Evolutionary conservation across 1,140 invertebrate genomes (phyloP), one percentile per base, ranked within the genome.

Genomic region (Penaeus indicus): DNA sequence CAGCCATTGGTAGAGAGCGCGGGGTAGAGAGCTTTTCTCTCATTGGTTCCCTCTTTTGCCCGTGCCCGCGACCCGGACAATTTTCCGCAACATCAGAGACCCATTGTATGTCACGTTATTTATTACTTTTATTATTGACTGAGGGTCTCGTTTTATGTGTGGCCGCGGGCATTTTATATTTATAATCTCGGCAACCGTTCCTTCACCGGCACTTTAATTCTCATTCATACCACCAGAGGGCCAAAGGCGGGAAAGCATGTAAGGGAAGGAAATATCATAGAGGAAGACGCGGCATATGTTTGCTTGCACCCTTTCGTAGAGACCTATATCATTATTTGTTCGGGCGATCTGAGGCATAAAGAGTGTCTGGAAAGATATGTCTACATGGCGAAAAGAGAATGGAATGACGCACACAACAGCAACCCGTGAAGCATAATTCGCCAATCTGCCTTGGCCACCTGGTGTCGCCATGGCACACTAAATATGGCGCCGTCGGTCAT

Each of bases 41-140:
- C 54, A 81, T 60, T 75, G 79, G 86, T 27, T 38, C 25, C 47
- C 10, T 32, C 21, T 47, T 60, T 69, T 25, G 61, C 75, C 75
- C 61, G 84, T 72, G 72, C 84, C 75, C 84, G 64, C 60, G 47
- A 78, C 32, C 87, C 64, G 25, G 75, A 69, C 75, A 88, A 88
- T 88, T 88, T 88, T 88, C 87, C 87, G 81, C 87, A 88, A 84
- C 87, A 88, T 88, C 87, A 88, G 87, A 88, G 69, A 18, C 16
- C 87, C n/a, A 84, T 88, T 88, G 87, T 88, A 32, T 38, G 22
- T 27, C 47, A 42, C 72, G 81, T 88, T 88, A 88, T 88, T 88
- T 88, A 88, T 88, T 60, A 84, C 87, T 88, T 88, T 88, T 84
- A 88, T 88, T 88, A 88, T 88, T 88, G 87, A 88, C 87, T 88